Evolutionary conservation across 2,113 vertebrate species (phyloP).

Genomic region (Percopsis transmontana): DNA sequence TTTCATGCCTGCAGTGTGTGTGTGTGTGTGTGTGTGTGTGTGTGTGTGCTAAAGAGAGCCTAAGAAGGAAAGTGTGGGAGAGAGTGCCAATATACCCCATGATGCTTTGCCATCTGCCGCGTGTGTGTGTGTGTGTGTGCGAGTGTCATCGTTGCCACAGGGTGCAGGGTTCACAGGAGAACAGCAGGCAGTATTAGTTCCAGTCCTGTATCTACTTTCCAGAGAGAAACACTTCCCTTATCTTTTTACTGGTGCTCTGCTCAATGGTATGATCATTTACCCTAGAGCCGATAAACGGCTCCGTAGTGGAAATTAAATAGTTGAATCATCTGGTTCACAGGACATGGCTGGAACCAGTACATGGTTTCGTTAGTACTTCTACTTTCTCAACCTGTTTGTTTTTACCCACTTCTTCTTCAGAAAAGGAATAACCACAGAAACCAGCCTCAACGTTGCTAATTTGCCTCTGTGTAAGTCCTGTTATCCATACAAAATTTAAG

Average conservation of each 20-base stretch:
- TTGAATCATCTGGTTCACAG: no score
- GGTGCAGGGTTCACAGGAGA: conserved; percentile 47
- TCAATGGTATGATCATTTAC: no score
- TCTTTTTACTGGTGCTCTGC: no score
- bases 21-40: background rate
- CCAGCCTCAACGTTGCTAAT: no score
- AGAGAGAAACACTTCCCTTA: background rate
- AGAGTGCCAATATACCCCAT: conserved; percentile 72
- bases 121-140: conserved; percentile 12
- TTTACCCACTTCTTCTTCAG: no score
- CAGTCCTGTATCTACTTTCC: conserved; percentile 11
- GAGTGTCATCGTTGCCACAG: conserved; percentile 43
- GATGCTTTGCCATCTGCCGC: conserved; percentile 75
- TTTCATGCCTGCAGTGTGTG: background rate
- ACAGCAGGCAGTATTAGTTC: conserved; percentile 52
- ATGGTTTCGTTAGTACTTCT: no score
- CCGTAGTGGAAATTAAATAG: no score
- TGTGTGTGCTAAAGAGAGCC: background rate
- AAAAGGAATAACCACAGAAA: no score
- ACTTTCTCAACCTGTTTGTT: no score
- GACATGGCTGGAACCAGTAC: no score
- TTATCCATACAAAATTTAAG: background rate
- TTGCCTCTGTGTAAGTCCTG: conserved; percentile 2
- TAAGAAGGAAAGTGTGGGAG: conserved; percentile 54
- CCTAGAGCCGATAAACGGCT: no score